phyloP scores from a whole-genome alignment of 2,888 invertebrate species.

The Zele albiditarsus region DNA sequence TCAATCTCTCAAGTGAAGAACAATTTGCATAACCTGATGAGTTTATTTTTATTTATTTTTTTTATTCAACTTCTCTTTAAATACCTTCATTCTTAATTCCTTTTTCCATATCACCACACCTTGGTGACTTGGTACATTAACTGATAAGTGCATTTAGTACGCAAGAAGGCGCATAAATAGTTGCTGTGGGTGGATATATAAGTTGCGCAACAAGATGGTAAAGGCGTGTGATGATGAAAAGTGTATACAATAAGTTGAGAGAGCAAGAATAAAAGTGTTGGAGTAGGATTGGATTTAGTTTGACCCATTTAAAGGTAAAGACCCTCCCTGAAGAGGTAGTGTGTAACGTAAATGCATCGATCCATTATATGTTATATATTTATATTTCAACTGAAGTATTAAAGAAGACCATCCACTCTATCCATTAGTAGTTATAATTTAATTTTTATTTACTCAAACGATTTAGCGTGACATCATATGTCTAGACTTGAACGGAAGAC shows the following conservation, averaged over 20 bases:
- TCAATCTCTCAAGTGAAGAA: slow-evolving; percentile 13
- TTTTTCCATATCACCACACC: not conserved
- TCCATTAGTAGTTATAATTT: not conserved
- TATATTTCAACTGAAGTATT: not conserved
- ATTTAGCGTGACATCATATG: slow-evolving; percentile 3
- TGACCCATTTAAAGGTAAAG: slow-evolving; percentile 28
- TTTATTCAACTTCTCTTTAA: not conserved
- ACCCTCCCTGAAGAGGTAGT: slow-evolving; percentile 6
- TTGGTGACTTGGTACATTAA: not conserved
- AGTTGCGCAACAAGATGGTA: not conserved
- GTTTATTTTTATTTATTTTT: slow-evolving; percentile 5
- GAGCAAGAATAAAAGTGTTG: not conserved
- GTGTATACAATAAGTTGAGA: not conserved
- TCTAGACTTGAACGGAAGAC: slow-evolving; percentile 3
- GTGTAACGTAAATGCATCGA: slow-evolving; percentile 12
- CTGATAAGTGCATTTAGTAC: slow-evolving; percentile 15
- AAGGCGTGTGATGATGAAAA: not conserved
- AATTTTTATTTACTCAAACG: not conserved
- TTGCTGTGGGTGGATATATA: not conserved
- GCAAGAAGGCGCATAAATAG: not conserved
- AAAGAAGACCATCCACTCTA: no score
- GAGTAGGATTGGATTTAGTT: slow-evolving; percentile 14
- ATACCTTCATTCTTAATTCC: not conserved
- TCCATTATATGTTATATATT: slow-evolving; percentile 1
- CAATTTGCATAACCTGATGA: slow-evolving; percentile 18